Base-by-base conservation (phyloP, 1,140 invertebrate species). In the Aradophagus sp. region DNA sequence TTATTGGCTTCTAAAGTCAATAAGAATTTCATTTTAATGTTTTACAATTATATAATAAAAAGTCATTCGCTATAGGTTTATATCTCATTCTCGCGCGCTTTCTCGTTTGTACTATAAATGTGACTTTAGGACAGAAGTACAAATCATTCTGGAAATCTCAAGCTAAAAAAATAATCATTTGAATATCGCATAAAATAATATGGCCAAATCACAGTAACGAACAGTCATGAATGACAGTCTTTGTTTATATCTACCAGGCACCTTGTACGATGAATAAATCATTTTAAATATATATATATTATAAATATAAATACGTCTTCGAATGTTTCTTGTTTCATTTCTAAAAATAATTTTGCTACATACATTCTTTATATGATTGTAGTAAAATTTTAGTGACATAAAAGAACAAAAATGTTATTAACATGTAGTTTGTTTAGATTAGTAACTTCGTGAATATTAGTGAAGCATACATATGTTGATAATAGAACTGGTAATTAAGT, bases 201-300 rank as follows among this genome's bases (percentile, higher is more conserved):
- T 73, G 61, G 63, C 75, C 74, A 74, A 76, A 79, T 77, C 75
- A 79, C 74, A 76, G 76, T 75, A 69, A 74, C 66, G 62, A 67
- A 79, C 62, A 73, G 63, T 72, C 67, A 72, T 63, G 69, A 74
- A 35, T 75, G 76, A 77, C 75, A 75, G 70, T 67, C 75, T 75
- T 76, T 42, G 42, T 77, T 67, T 16, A 52, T 44, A 52, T 67
- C 52, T 17, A 65, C 65, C 63, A 75, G 75, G 73, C 75, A 75
- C 67, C 73, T 70, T 73, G 68, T 61, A 55, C 56, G 67, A 72
- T 47, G 38, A 68, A 53, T 53, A 53, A 52, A 62, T 35, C 3
- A 13, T 55, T 48, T 62, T 12, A 42, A 56, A 62, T 69, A 75
- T 75, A 69, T 68, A 45, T 66, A 48, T 36, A 6, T 58, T 10